phyloP scores from a whole-genome alignment of 2,113 vertebrate genomes.

The Cepphus grylle region DNA sequence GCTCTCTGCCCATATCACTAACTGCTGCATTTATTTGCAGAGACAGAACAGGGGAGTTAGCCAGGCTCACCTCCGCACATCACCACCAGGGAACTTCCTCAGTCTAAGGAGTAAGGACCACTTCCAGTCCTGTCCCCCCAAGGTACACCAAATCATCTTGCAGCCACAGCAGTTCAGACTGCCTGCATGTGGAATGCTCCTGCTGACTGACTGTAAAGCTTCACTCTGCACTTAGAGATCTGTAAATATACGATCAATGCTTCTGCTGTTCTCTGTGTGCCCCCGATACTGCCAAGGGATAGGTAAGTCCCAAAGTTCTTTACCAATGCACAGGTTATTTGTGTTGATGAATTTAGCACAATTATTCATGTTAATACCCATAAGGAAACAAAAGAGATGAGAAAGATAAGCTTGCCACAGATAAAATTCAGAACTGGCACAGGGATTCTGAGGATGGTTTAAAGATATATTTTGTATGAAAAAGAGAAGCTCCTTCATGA shows the following conservation, averaged over 20 bases:
- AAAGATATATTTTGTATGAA: neutral
- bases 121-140: neutral
- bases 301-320: neutral
- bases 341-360: neutral
- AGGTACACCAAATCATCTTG: neutral
- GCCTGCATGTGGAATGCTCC: neutral
- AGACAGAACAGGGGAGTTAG: neutral
- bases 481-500: neutral
- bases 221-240: neutral
- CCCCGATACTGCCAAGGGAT: neutral
- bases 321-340: neutral
- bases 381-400: neutral
- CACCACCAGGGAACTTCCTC: neutral
- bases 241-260: neutral
- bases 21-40: neutral
- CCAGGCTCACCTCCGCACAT: neutral
- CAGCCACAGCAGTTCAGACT: neutral
- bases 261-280: neutral
- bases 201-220: neutral
- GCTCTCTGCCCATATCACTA: rapidly evolving
- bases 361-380: neutral
- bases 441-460: neutral
- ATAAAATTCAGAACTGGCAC: neutral
- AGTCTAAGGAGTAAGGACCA: neutral
- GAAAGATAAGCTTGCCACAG: neutral